phyloP scores from a whole-genome alignment of 2,797 vertebrate species.

The Lithobates pipiens region DNA sequence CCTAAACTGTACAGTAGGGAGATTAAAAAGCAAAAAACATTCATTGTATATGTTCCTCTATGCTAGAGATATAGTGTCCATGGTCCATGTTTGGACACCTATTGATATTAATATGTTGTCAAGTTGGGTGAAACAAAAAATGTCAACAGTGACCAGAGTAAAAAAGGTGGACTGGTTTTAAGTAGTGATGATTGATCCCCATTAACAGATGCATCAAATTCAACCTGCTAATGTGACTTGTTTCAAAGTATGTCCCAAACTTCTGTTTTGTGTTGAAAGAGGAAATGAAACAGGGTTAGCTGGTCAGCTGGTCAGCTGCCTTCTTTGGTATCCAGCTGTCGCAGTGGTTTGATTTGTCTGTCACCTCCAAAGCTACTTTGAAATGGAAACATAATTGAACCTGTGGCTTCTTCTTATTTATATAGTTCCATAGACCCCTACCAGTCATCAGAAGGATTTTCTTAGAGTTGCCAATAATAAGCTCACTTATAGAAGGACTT shows the following conservation, averaged over 20 bases:
- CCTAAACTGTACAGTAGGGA: too few relatives aligned
- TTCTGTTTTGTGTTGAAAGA: constrained; percentile 49
- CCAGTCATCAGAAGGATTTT: not conserved
- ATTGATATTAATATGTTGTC: not conserved
- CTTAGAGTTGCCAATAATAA: too few relatives aligned
- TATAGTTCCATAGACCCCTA: not conserved
- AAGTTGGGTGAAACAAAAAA: not conserved
- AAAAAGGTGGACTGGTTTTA: constrained; percentile 16
- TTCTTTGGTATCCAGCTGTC: constrained; percentile 6
- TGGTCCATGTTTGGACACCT: not conserved
- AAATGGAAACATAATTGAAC: constrained; percentile 22
- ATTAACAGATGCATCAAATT: constrained; percentile 19
- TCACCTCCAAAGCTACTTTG: not conserved
- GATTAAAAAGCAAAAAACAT: too few relatives aligned
- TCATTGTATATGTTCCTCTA: too few relatives aligned
- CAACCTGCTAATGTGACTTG: constrained; percentile 16
- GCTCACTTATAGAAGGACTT: too few relatives aligned
- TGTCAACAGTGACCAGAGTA: not conserved
- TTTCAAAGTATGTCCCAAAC: constrained; percentile 20
- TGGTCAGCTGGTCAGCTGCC: constrained; percentile 33
- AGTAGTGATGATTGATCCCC: constrained; percentile 20
- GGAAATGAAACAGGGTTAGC: constrained; percentile 4
- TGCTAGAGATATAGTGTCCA: not conserved
- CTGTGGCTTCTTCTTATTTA: not conserved
- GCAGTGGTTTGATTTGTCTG: not conserved